phyloP scores from a whole-genome alignment of 1,140 invertebrate genomes.

The Galendromus occidentalis region DNA sequence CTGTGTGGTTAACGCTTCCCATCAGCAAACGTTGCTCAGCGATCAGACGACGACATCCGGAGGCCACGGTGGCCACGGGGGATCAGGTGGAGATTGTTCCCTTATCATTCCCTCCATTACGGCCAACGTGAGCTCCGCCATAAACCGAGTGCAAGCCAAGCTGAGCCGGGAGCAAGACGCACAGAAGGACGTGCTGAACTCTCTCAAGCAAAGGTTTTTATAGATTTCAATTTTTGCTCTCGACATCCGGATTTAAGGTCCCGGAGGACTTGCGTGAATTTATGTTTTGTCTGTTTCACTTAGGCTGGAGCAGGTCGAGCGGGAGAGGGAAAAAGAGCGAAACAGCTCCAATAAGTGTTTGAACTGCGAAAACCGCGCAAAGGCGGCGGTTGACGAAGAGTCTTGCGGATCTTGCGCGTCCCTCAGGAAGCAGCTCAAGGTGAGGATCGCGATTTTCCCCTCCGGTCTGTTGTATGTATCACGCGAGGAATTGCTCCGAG shows the following conservation, averaged over 20 bases:
- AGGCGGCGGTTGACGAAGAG: too few species aligned
- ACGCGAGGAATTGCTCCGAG: too few species aligned
- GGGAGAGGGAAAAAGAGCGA: not conserved
- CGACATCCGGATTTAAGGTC: not conserved
- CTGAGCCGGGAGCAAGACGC: not conserved
- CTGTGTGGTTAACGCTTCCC: not conserved
- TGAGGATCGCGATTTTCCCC: too few species aligned
- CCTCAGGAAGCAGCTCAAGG: too few species aligned
- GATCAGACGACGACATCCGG: too few species aligned
- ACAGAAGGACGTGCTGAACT: slow-evolving; percentile 2
- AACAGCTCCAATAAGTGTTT: too few species aligned
- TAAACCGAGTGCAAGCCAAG: not conserved
- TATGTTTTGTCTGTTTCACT: not conserved
- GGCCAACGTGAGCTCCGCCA: not conserved
- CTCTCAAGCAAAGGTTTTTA: not conserved
- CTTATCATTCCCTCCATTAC: slow-evolving; percentile 3
- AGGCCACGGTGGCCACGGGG: too few species aligned
- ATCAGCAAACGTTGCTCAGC: not conserved
- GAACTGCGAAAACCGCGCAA: too few species aligned
- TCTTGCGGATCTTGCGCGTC: too few species aligned
- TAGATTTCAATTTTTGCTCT: not conserved
- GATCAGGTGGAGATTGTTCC: not conserved
- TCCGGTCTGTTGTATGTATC: too few species aligned
- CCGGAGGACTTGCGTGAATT: not conserved
- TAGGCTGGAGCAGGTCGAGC: slow-evolving; percentile 4